A percentile compares a stretch with the other conserved stretches of the same genome.
phyloP scores from a whole-genome alignment of 2,888 invertebrate genomes.

The Spicauda simplicius region DNA sequence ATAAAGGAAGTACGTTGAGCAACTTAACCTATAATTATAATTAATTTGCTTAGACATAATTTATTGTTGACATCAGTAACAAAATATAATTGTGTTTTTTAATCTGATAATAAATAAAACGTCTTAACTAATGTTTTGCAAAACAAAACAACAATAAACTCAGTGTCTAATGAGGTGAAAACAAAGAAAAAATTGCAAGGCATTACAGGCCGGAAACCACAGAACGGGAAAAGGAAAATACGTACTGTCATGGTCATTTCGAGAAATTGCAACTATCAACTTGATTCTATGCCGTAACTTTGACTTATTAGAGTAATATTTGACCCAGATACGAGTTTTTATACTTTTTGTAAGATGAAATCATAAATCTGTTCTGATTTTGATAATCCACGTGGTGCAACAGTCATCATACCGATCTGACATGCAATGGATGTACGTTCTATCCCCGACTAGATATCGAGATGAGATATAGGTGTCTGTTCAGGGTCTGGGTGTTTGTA shows the following conservation, averaged over 20 bases:
- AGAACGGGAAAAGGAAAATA: background rate
- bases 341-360: background rate
- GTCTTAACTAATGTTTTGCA: background rate
- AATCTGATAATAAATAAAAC: too few species aligned
- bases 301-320: background rate
- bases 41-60: too few species aligned
- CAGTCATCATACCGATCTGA: too few species aligned
- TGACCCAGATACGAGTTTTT: background rate
- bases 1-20: too few species aligned
- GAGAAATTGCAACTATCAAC: background rate
- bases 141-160: background rate
- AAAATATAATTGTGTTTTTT: too few species aligned
- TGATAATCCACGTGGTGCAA: background rate
- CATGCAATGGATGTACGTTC: too few species aligned
- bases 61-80: too few species aligned
- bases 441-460: too few species aligned
- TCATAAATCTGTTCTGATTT: background rate
- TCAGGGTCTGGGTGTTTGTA: too few species aligned
- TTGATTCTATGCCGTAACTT: background rate
- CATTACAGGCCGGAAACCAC: background rate
- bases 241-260: background rate
- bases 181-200: background rate
- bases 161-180: background rate
- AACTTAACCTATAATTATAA: too few species aligned
- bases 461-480: too few species aligned